Evolutionary conservation across 2,888 invertebrate species (phyloP).

Genomic region (Sesia apiformis): DNA sequence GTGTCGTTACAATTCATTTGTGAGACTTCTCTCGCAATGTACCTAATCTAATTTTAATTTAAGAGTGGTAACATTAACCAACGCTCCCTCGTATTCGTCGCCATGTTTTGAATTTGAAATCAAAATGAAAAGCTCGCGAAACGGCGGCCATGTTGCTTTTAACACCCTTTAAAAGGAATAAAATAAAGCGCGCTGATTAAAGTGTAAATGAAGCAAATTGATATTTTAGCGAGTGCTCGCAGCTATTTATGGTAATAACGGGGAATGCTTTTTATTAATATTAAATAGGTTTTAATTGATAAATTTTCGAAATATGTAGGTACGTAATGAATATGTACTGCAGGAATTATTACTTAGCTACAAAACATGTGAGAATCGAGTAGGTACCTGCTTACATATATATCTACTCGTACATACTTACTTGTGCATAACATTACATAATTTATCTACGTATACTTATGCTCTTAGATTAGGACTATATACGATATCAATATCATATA

Average conservation of each 20-base stretch:
- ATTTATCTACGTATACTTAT: no score
- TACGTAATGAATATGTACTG: neutral
- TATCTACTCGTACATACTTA: no score
- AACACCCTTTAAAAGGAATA: constrained; percentile 62
- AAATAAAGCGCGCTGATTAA: constrained; percentile 49
- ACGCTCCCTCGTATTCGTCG: constrained; percentile 43
- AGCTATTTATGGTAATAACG: neutral
- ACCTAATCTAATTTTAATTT: constrained; percentile 64
- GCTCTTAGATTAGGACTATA: no score
- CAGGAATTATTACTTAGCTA: no score
- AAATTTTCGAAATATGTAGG: neutral
- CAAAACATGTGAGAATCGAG: no score
- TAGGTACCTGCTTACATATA: no score
- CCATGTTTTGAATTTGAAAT: constrained; percentile 62
- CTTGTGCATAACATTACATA: no score
- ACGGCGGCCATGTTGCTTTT: constrained; percentile 63
- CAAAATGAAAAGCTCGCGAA: constrained; percentile 41
- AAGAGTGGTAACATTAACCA: constrained; percentile 57
- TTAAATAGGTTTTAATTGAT: neutral
- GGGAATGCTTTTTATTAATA: neutral
- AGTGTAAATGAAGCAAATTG: constrained; percentile 44
- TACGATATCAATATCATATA: no score
- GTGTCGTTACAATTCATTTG: constrained; percentile 33
- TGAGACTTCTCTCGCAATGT: constrained; percentile 40
- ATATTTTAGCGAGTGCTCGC: neutral